Evolutionary conservation across 2,888 invertebrate genomes (phyloP), one percentile per base, ranked within the genome.

Genomic region (Cloeon dipterum): DNA sequence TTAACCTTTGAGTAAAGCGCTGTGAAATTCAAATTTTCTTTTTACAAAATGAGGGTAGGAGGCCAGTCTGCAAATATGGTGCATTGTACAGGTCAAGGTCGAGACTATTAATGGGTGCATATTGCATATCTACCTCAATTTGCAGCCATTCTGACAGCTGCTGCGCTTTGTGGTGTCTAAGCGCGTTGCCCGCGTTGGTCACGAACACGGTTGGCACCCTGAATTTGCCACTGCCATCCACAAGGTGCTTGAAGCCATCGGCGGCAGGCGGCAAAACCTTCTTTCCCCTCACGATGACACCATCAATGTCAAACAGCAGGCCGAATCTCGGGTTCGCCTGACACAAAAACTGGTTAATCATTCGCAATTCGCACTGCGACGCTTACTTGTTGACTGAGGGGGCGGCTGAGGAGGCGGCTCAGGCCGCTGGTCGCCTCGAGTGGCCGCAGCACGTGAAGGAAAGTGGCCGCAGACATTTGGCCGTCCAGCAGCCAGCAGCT

Each of bases 291-390:
- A 68, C 65, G 46, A 73, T 62, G 1, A 73, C 72, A 2, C 72
- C 73, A 50, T 73, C 72, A 42, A 73, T 71, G 48, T 73, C 72
- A 47, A 73, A 68, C 25, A 72, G 53, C 34, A 73, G 54, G n/a
- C 71, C 72, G 52, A 72, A 72, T 23, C 52, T 53, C 29, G 57
- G 54, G 11, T 32, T 32, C 37, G 19, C 26, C 42, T 42, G 26
- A 18, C 42, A 40, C 32, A 26, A 26, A 32, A 36, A 26, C n/a
- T n/a, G n/a, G n/a, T n/a, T n/a, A n/a, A n/a, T n/a, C n/a, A 33
- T 14, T 8, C 16, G 25, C 10, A 26, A 14, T 36, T 32, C 26
- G 29, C 26, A 26, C n/a, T n/a, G n/a, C n/a, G n/a, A n/a, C n/a
- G n/a, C n/a, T n/a, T n/a, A n/a, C n/a, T n/a, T n/a, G n/a, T n/a